Percentiles rank a stretch among this genome's conserved stretches.
Evolutionary conservation across 2,797 vertebrate species (phyloP).

Genomic region (Syngnathus rostellatus): DNA sequence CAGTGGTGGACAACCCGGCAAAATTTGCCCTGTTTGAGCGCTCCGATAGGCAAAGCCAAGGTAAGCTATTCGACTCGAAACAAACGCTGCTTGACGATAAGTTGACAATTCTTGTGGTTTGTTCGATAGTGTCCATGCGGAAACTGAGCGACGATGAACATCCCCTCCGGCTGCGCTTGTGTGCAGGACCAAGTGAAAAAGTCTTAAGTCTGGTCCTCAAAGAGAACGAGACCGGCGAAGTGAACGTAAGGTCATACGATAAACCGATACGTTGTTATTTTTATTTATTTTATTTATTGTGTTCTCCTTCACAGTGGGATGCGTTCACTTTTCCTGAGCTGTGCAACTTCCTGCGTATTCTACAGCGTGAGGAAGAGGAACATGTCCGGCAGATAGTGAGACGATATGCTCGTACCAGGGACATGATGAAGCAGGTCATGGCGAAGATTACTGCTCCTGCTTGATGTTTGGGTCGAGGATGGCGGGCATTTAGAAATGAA

Average conservation of each 20-base stretch:
- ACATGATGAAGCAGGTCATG: conserved; percentile 80
- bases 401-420: conserved; percentile 80
- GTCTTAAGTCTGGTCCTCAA: conserved; percentile 83
- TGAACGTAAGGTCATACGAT: conserved; percentile 77
- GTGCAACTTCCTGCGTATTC: conserved; percentile 88
- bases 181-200: conserved; percentile 86
- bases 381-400: conserved; percentile 81
- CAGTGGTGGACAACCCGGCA: conserved; percentile 86
- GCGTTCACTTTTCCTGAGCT: conserved; percentile 91
- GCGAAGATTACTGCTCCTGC: conserved; percentile 69
- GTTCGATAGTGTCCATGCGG: conserved; percentile 73
- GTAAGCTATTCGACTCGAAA: conserved; percentile 46
- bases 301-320: conserved; percentile 77
- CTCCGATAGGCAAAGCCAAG: conserved; percentile 81
- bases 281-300: not conserved
- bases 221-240: conserved; percentile 90
- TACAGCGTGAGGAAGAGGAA: conserved; percentile 90
- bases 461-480: conserved; percentile 51
- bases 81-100: not conserved
- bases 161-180: conserved; percentile 80
- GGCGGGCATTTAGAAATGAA: not conserved
- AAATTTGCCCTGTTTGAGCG: conserved; percentile 93
- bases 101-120: not conserved
- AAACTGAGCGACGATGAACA: conserved; percentile 81
- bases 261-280: too few species aligned